Base-by-base conservation (phyloP, 2,888 invertebrate species). In the Dryomyza anilis region DNA sequence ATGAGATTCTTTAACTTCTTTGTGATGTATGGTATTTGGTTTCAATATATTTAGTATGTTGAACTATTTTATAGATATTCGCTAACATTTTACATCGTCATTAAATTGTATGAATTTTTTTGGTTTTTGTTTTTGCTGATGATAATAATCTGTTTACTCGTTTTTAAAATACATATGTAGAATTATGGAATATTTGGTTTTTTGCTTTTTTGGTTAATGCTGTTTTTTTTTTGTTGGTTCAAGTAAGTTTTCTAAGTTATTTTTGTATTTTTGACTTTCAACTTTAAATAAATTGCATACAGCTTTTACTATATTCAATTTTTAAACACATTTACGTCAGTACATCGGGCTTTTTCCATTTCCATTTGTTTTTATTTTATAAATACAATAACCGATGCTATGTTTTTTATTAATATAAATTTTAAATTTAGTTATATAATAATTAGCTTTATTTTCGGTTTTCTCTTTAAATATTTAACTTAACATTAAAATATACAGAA, bases 71-170 rank as follows among this genome's bases (percentile, higher is more conserved):
- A 39, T 39, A 53, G 53, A 61, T 53, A 53, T 60, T 61, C 27
- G 52, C 53, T 53, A 61, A 53, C 52, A 61, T 36, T 53, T 61
- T 61, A 52, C 61, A 61, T 53, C 52, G 53, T 52, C 21, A 48
- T 25, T 53, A 16, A 61, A 36, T 33, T 53, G 43, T 43, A 25
- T 27, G 43, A 30, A 19, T 53, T 61, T 21, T 43, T n/a, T n/a
- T n/a, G n/a, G n/a, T n/a, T n/a, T n/a, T n/a, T n/a, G n/a, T n/a
- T n/a, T n/a, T n/a, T n/a, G n/a, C n/a, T n/a, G n/a, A n/a, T n/a
- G n/a, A 30, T 27, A 53, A 52, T 53, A 52, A 52, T 43, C 43
- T 53, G 57, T 58, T 45, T 43, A 58, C 7, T n/a, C n/a, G n/a
- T 58, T 16, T 14, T 55, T 55, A 16, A 16, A 16, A n/a, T n/a